These are phyloP conservation scores for Urocynchramus pylzowi DNA, from an alignment of 2,113 vertebrate species.

Conservation along the genomic window DNA sequence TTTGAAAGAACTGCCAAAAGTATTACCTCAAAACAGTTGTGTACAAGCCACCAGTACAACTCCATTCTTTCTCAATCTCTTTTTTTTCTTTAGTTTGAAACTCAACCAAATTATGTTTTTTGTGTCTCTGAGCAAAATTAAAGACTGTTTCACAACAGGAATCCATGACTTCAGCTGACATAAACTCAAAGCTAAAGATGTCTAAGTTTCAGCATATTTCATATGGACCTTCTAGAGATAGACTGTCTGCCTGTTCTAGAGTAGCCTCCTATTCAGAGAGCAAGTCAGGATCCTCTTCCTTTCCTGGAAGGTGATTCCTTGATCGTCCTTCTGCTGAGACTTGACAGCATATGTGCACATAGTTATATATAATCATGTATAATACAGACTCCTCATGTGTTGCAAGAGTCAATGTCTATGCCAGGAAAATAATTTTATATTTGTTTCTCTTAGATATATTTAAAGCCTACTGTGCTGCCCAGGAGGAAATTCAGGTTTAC, in stretches of 20 bases:
- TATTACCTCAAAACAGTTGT: not conserved
- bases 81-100: not conserved
- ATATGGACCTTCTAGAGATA: not conserved
- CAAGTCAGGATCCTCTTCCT: not conserved
- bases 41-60: not conserved
- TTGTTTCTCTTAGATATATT: not conserved
- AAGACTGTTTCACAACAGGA: not conserved
- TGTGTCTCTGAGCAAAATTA: not conserved
- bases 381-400: not conserved
- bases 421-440: not conserved
- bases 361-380: not conserved
- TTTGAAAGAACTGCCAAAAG: not conserved
- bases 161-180: not conserved
- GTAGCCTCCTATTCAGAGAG: not conserved
- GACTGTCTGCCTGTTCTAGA: not conserved
- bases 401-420: not conserved
- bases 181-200: not conserved
- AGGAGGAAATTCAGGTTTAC: not conserved
- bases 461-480: not conserved
- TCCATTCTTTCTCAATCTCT: not conserved
- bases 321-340: not conserved
- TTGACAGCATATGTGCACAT: not conserved
- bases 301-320: constrained; percentile 38
- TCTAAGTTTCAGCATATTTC: not conserved
- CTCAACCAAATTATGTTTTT: not conserved